A percentile compares a stretch with the other conserved stretches of the same genome.
Evolutionary conservation across 2,797 vertebrate species (phyloP).

Genomic region (Sebastes cheni): DNA sequence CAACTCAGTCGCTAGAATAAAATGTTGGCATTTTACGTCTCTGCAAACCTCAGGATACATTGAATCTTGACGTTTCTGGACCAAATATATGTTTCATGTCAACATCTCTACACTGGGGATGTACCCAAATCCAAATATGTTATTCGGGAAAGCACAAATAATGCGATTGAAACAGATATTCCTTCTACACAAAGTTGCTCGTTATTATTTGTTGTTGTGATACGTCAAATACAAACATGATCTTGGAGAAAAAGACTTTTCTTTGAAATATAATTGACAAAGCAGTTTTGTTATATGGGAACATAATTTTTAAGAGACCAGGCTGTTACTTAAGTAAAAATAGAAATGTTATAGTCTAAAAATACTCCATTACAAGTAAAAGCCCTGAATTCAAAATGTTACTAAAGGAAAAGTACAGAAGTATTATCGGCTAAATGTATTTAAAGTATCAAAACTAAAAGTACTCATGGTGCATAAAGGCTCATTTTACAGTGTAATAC

Average conservation of each 20-base stretch:
- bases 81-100: not conserved
- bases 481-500: not conserved
- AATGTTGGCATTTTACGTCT: not conserved
- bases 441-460: not conserved
- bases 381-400: not conserved
- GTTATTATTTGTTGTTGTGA: not conserved
- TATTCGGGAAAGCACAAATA: not conserved
- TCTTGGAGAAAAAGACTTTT: no score
- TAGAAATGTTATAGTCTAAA: no score
- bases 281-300: no score
- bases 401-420: not conserved
- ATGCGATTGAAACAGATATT: not conserved
- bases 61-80: not conserved
- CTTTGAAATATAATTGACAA: no score
- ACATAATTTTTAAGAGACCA: no score
- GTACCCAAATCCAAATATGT: not conserved
- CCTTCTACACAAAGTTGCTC: not conserved
- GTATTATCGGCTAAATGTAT: not conserved
- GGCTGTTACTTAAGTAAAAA: no score
- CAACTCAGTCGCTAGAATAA: not conserved
- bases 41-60: not conserved
- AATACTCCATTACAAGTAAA: not conserved
- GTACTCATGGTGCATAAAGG: not conserved
- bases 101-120: fast-evolving
- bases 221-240: no score